Conservation (phyloP, 1,140 invertebrate species). For the Aplysia californica region DNA sequence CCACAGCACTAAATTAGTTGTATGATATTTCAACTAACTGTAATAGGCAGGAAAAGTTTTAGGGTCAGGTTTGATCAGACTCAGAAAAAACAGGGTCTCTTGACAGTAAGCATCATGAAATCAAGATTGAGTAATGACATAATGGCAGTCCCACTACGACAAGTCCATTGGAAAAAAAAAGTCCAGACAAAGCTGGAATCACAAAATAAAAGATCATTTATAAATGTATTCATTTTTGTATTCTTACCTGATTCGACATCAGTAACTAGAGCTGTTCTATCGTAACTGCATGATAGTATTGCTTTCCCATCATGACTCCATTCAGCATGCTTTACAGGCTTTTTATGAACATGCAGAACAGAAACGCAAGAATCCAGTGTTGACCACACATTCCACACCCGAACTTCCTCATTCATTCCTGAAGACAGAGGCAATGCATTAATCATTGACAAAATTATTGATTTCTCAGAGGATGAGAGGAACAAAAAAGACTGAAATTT, state of each 20-base stretch:
- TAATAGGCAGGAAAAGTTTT: no score
- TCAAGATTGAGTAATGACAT: no score
- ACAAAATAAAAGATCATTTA: not conserved
- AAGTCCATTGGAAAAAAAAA: not conserved
- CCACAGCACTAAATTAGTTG: no score
- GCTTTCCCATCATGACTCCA: conserved; percentile 53
- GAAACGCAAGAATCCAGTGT: conserved; percentile 42
- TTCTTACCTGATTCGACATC: conserved; percentile 59
- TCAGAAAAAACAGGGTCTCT: not conserved
- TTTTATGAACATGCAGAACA: conserved; percentile 43
- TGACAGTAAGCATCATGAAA: no score
- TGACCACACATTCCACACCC: conserved; percentile 63
- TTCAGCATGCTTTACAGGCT: conserved; percentile 57
- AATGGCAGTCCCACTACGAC: not conserved
- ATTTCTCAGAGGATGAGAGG: no score
- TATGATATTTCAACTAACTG: no score
- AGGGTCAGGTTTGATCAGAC: no score
- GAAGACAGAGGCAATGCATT: conserved; percentile 51
- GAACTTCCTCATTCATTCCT: conserved; percentile 60
- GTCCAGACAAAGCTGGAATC: not conserved
- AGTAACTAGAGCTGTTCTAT: conserved; percentile 47
- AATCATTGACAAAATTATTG: no score
- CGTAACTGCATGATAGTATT: conserved; percentile 57
- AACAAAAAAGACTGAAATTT: no score
- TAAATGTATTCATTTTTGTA: not conserved